Evolutionary conservation across 2,113 vertebrate species (phyloP), one percentile per base, ranked within the genome.

Genomic region (Nestor notabilis): DNA sequence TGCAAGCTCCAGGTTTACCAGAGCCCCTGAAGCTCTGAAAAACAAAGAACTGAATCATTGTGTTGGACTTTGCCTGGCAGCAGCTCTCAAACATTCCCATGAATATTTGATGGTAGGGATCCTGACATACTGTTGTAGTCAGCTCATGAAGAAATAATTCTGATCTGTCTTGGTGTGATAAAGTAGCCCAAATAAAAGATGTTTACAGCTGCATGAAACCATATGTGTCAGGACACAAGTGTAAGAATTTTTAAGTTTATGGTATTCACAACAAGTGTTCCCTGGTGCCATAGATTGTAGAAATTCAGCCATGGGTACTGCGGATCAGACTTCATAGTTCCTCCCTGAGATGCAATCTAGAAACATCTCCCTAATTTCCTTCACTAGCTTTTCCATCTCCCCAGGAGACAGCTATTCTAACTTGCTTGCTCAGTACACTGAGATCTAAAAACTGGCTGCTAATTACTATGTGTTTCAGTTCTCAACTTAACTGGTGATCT

Each of bases 381-480:
- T 87, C 69, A 31, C 65, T 90, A 84, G 24, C 82, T 93, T 92
- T 91, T 58, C 21, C 35, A 56, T 50, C 86, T 89, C 69, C 80
- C 80, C 92, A 83, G 44, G 70, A 92, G 72, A 81, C 15, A 84
- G 49, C n/a, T 65, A 60, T 76, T 76, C 65, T 58, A 75, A 75
- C 56, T 87, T 91, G 69, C 77, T 87, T 95, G 47, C 65, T 96
- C 74, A 89, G 83, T 87, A 82, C 60, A 49, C 69, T 13, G 43
- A 93, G 70, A 82, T 84, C 88, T 82, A 77, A 95, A 92, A 95
- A 82, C 61, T 61, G 41, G 27, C 44, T 95, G 90, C 89, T 95
- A 92, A 95, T 96, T 97, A 91, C 69, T 25, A 58, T 58, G 83
- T 76, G 44, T 76, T 95, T 91, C 77, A 76, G 28, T 95, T 91